phyloP scores from a whole-genome alignment of 1,140 invertebrate genomes.

The Psilanteris sp. region DNA sequence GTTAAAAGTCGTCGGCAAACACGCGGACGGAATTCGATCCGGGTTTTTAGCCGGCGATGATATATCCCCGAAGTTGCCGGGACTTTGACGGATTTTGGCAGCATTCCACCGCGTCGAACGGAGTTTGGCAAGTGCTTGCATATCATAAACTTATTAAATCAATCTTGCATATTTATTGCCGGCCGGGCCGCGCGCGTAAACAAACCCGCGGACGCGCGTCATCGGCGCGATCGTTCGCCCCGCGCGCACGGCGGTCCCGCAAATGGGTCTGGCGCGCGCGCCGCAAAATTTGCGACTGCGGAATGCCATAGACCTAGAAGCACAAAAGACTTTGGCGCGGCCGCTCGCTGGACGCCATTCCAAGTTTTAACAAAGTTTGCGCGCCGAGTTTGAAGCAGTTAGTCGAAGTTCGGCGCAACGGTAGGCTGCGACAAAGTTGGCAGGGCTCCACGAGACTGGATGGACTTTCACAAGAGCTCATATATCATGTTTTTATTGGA shows the following conservation, averaged over 20 bases:
- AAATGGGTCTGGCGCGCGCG: too few relatives aligned
- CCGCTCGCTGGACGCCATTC: constrained; percentile 26
- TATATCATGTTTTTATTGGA: constrained; percentile 58
- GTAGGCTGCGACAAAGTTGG: constrained; percentile 58
- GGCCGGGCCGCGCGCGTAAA: background rate
- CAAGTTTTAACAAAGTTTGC: constrained; percentile 54
- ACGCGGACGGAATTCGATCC: constrained; percentile 23
- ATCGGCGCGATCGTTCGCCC: background rate
- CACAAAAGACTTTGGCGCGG: constrained; percentile 6
- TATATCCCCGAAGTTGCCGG: constrained; percentile 44
- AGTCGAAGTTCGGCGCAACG: constrained; percentile 51
- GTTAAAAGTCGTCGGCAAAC: too few relatives aligned
- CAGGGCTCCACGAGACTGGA: constrained; percentile 38
- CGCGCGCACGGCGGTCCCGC: too few relatives aligned
- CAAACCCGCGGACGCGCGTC: background rate
- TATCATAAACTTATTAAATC: constrained; percentile 60
- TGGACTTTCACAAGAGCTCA: constrained; percentile 48
- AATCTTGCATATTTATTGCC: constrained; percentile 55
- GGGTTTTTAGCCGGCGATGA: constrained; percentile 7
- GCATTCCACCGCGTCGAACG: constrained; percentile 46
- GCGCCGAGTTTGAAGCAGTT: constrained; percentile 49
- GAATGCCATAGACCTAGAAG: constrained; percentile 16
- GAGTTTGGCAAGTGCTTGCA: constrained; percentile 56
- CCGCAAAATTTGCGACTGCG: background rate
- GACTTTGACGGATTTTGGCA: constrained; percentile 53